Evolutionary conservation across 2,113 vertebrate genomes (phyloP), one percentile per base, ranked within the genome.

Genomic region (Paedocypris sp.): DNA sequence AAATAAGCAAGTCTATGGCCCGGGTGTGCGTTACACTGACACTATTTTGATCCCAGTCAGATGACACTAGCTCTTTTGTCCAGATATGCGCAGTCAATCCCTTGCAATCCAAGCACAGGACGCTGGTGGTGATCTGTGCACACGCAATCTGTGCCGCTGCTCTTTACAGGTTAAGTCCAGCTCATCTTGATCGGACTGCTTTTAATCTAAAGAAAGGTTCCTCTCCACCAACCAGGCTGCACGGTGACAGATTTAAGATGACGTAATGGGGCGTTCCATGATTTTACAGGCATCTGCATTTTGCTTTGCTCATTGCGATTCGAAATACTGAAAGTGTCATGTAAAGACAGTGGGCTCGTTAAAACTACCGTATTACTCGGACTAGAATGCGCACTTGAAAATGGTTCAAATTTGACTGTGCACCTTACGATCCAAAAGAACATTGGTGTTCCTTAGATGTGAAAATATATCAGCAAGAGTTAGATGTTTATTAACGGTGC

Each of bases 161-260:
- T 58, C 49, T 83, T 83, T 77, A 75, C 79, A 82, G 79, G 85
- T 80, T 81, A 82, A 81, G 75, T 75, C 80, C 83, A 84, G 71
- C 80, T 76, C 78, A 73, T 80, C 81, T 85, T 82, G 79, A 84
- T 86, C 85, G 85, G 85, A 82, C 77, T 78, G 71, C 83, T 88
- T 86, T 90, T 88, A 81, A 83, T 86, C 83, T 81, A 78, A 77
- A 84, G 83, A 86, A 83, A 87, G 78, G 80, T 79, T 80, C 82
- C 78, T 76, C 88, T 88, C 84, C 80, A 83, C 80, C 85, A 60
- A 78, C 74, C 47, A 80, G 75, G 75, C 72, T 75, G 76, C 75
- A 87, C 85, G 85, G 84, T 89, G 87, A 90, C 88, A 92, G 89
- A 93, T 92, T 91, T 94, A 92, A 60, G 87, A 80, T 80, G 80